Percentiles rank a stretch among this genome's conserved stretches.
Evolutionary conservation across 2,797 vertebrate genomes (phyloP).

Genomic region (Spheniscus humboldti): DNA sequence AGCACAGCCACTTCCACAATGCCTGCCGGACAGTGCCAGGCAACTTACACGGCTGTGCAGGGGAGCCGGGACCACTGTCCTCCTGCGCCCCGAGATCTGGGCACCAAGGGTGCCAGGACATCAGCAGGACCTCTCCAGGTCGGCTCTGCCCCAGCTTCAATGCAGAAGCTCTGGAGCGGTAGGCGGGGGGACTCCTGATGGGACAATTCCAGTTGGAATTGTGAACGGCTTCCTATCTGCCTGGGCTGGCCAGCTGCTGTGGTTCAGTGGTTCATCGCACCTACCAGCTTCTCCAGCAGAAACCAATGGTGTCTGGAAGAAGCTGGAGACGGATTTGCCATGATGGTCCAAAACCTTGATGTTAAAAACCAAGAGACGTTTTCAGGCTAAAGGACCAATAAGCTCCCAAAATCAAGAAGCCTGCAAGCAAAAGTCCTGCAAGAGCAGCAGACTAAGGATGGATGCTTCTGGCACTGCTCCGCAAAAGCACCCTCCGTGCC

Average conservation of each 20-base stretch:
- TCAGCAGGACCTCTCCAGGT: background rate
- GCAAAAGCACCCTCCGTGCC: background rate
- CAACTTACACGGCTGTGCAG: fast-evolving
- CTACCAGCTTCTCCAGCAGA: background rate
- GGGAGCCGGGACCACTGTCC: fast-evolving
- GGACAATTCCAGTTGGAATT: background rate
- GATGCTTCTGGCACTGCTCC: background rate
- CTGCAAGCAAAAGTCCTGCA: background rate
- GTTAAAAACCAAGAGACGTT: background rate
- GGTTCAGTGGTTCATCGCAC: background rate
- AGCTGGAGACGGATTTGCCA: background rate
- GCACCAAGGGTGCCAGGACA: background rate
- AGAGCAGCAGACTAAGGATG: background rate
- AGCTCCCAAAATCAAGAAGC: background rate
- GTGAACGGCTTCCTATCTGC: background rate
- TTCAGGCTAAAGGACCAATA: background rate
- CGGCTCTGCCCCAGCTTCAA: background rate
- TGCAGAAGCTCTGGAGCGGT: background rate
- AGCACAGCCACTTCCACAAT: background rate
- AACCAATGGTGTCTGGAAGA: background rate
- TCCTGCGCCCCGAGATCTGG: background rate
- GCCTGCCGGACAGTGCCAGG: background rate
- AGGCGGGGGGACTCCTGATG: background rate
- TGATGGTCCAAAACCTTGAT: background rate
- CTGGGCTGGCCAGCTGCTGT: background rate